Base-by-base conservation (phyloP, 2,888 invertebrate species). In the Eupithecia dodoneata region DNA sequence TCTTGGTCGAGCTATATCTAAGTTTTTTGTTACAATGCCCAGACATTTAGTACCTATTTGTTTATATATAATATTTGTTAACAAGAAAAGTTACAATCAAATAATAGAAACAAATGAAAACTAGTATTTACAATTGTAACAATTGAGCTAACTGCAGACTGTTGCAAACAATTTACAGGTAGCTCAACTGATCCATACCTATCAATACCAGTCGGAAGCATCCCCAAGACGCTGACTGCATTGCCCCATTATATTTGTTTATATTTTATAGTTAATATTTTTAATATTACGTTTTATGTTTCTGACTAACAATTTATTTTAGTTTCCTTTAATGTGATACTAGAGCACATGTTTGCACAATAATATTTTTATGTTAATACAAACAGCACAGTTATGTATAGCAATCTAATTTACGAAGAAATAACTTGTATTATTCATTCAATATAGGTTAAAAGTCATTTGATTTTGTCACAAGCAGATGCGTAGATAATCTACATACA, bases 291-390 rank as follows among this genome's bases (percentile, higher is more conserved):
- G 10, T 70, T 73, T 72, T 72, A 63, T 52, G n/a, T 71, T 44
- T 71, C 74, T 73, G 72, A 79, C 67, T 72, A 77, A 81, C 76
- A 77, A 77, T 81, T 79, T 77, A 78, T 74, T 80, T 81, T 65
- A 80, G 52, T 67, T 70, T 73, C 12, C 47, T 41, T 41, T 30
- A 66, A 73, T 78, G 75, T 77, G 77, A 73, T 77, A 77, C 45
- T 63, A 74, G 67, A 70, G 72, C 72, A 77, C 74, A 55, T 18
- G 69, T 55, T 18, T 70, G 75, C 75, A 74, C 81, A 74, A 76
- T 44, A 44, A 44, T 84, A 75, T 80, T 85, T 85, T 83, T 83
- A 59, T 67, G 41, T 75, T 71, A 15, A 18, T 18, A 49, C 47
- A 67, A 7, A 70, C 3, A 59, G 66, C 77, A 75, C 73, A 73